phyloP scores from a whole-genome alignment of 2,888 invertebrate species.

The Tenthredo amoena region DNA sequence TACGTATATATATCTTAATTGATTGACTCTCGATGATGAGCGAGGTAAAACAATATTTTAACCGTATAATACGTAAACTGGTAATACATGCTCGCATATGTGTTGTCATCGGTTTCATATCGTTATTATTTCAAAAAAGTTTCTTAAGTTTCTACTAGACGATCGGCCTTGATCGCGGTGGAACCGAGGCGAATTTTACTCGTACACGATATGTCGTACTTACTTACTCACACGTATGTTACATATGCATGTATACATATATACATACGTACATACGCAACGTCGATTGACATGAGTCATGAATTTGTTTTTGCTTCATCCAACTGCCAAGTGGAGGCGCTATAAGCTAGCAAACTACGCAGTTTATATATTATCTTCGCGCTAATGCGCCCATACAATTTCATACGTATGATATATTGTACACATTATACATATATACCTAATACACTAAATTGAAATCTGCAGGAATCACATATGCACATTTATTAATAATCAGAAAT shows the following conservation, averaged over 20 bases:
- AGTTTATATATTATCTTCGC: not conserved
- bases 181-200: slow-evolving; percentile 23
- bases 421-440: not conserved
- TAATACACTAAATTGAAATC: not conserved
- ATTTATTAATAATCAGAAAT: not conserved
- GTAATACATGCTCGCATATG: not conserved
- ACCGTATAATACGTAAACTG: not conserved
- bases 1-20: not conserved
- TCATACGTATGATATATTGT: not conserved
- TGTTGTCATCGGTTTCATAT: slow-evolving; percentile 9
- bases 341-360: slow-evolving; percentile 36
- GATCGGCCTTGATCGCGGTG: not conserved
- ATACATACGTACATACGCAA: not conserved
- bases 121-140: not conserved
- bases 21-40: not conserved
- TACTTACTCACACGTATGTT: not conserved
- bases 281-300: slow-evolving; percentile 48
- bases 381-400: not conserved
- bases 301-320: slow-evolving; percentile 44
- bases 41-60: not conserved
- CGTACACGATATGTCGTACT: slow-evolving; percentile 9
- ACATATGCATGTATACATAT: not conserved
- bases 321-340: slow-evolving; percentile 40
- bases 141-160: not conserved
- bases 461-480: not conserved